Conservation (phyloP, 1,140 invertebrate species). For the Pissodes strobi region DNA sequence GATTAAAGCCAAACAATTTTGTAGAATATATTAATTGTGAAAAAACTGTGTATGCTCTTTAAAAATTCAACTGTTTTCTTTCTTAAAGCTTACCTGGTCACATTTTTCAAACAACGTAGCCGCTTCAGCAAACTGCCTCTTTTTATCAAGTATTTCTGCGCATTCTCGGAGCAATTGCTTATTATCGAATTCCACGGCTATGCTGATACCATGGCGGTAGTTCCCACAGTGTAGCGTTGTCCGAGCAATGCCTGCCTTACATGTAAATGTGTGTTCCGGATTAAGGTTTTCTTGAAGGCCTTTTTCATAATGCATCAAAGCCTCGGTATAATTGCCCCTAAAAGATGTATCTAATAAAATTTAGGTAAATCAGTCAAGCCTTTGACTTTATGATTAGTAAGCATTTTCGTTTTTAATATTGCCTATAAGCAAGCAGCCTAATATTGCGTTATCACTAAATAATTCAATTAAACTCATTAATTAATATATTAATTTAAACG, state of each 20-base stretch:
- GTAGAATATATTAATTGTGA: too few species aligned
- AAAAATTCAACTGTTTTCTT: too few species aligned
- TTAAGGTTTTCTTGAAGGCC: slow-evolving; percentile 61
- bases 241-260: slow-evolving; percentile 88
- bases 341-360: slow-evolving; percentile 27
- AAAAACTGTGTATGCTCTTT: too few species aligned
- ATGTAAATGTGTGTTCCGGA: slow-evolving; percentile 68
- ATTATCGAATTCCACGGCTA: slow-evolving; percentile 73
- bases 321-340: slow-evolving; percentile 80
- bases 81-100: slow-evolving; percentile 55
- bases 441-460: too few species aligned
- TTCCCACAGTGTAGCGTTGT: slow-evolving; percentile 91
- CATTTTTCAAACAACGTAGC: slow-evolving; percentile 87
- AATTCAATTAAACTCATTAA: too few species aligned
- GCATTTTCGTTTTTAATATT: too few species aligned
- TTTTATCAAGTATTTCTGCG: slow-evolving; percentile 88
- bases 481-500: too few species aligned
- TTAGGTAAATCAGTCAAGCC: too few species aligned
- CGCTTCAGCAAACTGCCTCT: slow-evolving; percentile 80
- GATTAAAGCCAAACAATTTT: too few species aligned
- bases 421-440: too few species aligned
- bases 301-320: slow-evolving; percentile 78
- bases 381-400: too few species aligned
- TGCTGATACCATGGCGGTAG: slow-evolving; percentile 81
- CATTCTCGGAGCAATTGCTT: slow-evolving; percentile 84